Percentiles rank a stretch among this genome's conserved stretches.
Evolutionary conservation across 2,797 vertebrate species (phyloP).

Genomic region (Serranus cabrilla): DNA sequence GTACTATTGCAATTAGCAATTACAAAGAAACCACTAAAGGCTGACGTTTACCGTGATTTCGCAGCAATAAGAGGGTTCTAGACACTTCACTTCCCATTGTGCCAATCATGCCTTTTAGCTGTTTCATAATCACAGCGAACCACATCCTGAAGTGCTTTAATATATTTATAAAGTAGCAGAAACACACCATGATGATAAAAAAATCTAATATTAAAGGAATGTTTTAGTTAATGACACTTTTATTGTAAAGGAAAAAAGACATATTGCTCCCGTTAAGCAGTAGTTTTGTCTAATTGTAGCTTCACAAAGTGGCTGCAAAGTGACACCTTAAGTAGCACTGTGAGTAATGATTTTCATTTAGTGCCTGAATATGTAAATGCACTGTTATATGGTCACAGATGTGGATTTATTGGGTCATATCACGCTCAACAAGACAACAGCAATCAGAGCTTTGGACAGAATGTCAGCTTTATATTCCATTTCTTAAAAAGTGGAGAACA

Average conservation of each 20-base stretch:
- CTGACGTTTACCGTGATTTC: constrained; percentile 42
- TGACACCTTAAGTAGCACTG: constrained; percentile 37
- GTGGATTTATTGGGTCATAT: constrained; percentile 56
- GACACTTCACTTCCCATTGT: constrained; percentile 35
- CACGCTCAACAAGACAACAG: constrained; percentile 30
- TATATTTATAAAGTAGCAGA: constrained; percentile 41
- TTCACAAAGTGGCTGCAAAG: constrained; percentile 30
- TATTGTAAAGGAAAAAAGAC: constrained; percentile 14
- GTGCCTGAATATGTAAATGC: constrained; percentile 44
- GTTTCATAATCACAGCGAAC: constrained; percentile 47
- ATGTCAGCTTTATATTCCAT: background rate
- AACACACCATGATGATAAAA: constrained; percentile 27
- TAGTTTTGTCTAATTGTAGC: constrained; percentile 17
- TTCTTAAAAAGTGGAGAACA: background rate
- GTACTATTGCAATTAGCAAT: constrained; percentile 34
- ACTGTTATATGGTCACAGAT: constrained; percentile 39
- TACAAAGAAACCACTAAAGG: constrained; percentile 42
- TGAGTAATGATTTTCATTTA: constrained; percentile 47
- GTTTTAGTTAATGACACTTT: constrained; percentile 26
- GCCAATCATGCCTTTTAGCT: constrained; percentile 44
- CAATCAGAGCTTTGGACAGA: constrained; percentile 13
- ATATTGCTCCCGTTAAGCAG: background rate
- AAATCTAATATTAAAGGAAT: constrained; percentile 11
- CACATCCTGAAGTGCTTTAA: constrained; percentile 47
- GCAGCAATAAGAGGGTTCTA: constrained; percentile 45